Percentiles rank a stretch among this genome's conserved stretches.
phyloP scores from a whole-genome alignment of 2,888 invertebrate species.

The Orthonevra nobilis region DNA sequence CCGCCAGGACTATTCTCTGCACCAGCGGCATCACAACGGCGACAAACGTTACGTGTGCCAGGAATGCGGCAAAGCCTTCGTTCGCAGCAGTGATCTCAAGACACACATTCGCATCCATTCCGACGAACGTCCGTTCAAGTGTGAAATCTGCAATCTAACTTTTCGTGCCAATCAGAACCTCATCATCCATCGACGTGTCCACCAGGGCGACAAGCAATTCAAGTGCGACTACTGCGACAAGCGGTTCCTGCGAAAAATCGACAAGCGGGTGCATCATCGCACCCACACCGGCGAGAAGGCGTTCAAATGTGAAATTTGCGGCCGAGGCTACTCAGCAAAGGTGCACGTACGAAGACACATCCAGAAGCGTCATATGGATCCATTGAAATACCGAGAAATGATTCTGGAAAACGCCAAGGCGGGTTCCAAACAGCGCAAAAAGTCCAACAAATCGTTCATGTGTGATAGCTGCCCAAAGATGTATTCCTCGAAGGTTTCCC shows the following conservation, averaged over 20 bases:
- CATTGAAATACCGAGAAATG: background rate
- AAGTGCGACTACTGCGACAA: conserved; percentile 78
- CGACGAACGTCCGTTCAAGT: conserved; percentile 77
- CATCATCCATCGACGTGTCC: conserved; percentile 76
- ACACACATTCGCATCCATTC: conserved; percentile 77
- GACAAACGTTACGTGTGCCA: conserved; percentile 77
- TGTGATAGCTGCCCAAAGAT: conserved; percentile 39
- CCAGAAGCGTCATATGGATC: conserved; percentile 75
- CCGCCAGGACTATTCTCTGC: conserved; percentile 76
- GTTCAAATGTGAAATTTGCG: conserved; percentile 75
- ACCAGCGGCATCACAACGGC: conserved; percentile 77
- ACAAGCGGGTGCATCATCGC: conserved; percentile 77
- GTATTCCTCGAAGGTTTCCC: conserved; percentile 29
- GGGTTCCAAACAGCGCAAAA: background rate
- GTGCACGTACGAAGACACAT: conserved; percentile 76
- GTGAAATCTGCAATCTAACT: conserved; percentile 76
- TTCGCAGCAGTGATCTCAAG: conserved; percentile 77
- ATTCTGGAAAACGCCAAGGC: background rate
- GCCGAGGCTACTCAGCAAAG: conserved; percentile 77
- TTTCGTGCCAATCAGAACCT: conserved; percentile 79
- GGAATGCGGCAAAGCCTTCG: conserved; percentile 77
- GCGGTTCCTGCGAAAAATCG: conserved; percentile 77
- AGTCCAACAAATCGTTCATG: conserved; percentile 24
- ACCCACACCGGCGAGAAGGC: conserved; percentile 78
- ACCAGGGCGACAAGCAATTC: conserved; percentile 76